Base-by-base conservation (phyloP, 2,888 invertebrate species). In the Acanthosoma haemorrhoidale region DNA sequence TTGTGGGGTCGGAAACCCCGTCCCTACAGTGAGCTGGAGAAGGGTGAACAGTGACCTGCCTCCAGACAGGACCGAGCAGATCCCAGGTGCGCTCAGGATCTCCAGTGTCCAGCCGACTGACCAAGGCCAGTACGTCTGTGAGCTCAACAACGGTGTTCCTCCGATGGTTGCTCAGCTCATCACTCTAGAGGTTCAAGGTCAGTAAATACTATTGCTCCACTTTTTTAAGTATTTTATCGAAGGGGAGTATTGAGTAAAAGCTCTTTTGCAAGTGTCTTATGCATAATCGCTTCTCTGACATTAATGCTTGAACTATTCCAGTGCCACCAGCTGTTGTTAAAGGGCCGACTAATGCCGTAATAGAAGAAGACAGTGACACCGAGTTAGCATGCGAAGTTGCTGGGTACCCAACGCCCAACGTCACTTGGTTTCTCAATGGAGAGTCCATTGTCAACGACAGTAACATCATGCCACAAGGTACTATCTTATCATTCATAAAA, bases 361-460 rank as follows among this genome's bases (percentile, higher is more conserved):
- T 82, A 4, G 83, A 84, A 9, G 82, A 83, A 75, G 84, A 84
- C 76, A 84, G 84, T 6, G 81, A 81, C 34, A 78, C 84, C 2
- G 78, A 80, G 63, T 76, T 87, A 66, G 81, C 82, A 80, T 88
- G 80, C 81, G 82, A 11, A 77, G 86, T 88, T 0, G 83, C 82
- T 8, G 94, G 94, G 0, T 85, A 86, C 60, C 94, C 94, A 0
- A 81, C 85, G 41, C 94, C 95, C 0, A 82, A 82, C 3, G 84
- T 93, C 36, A 87, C 88, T 74, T 96, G 96, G 96, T 82, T 94
- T 71, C 86, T 94, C 68, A 94, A 96, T 78, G 92, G 93, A 0
- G 86, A 88, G 73, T 84, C 87, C 3, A 83, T 94, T 38, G 80
- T 81, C 64, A 83, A 81, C 72, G 87, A 87, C 76, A 80, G 81